Percentiles rank a stretch among this genome's conserved stretches.
Conservation (phyloP, 1,140 invertebrate species). For the Drosophila malerkotliana region DNA sequence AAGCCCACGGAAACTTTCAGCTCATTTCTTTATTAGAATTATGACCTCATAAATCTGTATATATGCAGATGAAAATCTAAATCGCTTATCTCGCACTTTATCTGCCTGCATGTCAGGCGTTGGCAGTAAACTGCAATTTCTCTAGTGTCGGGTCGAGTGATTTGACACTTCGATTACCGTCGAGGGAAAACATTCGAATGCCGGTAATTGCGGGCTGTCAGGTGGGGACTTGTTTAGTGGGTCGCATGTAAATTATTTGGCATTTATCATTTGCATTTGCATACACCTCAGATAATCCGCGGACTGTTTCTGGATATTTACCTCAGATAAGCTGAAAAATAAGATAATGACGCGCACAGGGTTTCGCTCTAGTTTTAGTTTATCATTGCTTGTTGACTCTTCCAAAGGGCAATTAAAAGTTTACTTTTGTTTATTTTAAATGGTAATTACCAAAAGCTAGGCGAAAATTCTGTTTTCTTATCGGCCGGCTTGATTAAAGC, state of each 20-base stretch:
- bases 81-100: slow-evolving; percentile 24
- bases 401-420: slow-evolving; percentile 47
- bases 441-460: slow-evolving; percentile 29
- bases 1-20: slow-evolving; percentile 8
- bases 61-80: not conserved
- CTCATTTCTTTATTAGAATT: slow-evolving; percentile 22
- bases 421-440: slow-evolving; percentile 30
- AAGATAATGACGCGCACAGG: slow-evolving; percentile 35
- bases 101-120: slow-evolving; percentile 29
- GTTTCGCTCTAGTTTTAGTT: slow-evolving; percentile 40
- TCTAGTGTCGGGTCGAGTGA: slow-evolving; percentile 2
- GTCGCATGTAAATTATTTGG: slow-evolving; percentile 48
- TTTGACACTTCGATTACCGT: slow-evolving; percentile 28
- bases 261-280: slow-evolving; percentile 48
- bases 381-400: slow-evolving; percentile 38
- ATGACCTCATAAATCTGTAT: slow-evolving; percentile 46
- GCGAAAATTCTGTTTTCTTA: slow-evolving; percentile 10
- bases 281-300: slow-evolving; percentile 44
- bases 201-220: slow-evolving; percentile 38
- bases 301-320: slow-evolving; percentile 19
- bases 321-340: slow-evolving; percentile 17
- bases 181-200: slow-evolving; percentile 24
- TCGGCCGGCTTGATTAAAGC: slow-evolving; percentile 28
- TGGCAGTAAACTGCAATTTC: slow-evolving; percentile 51
- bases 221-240: slow-evolving; percentile 17